Evolutionary conservation across 2,113 vertebrate genomes (phyloP).

Genomic region (Oxyruncus cristatus): DNA sequence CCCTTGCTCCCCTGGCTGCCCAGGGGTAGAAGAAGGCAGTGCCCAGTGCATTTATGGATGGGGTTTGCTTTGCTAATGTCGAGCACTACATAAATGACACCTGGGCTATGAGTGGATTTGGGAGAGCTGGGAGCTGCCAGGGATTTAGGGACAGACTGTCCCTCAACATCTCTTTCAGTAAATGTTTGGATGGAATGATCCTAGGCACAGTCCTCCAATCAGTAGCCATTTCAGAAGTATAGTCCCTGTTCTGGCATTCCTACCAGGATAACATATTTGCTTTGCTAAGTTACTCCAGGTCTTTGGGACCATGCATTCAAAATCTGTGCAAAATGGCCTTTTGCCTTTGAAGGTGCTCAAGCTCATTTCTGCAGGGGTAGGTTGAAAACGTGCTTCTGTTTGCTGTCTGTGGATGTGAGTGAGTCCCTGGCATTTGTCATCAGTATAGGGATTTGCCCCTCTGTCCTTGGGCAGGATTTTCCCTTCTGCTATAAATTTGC

Average conservation of each 20-base stretch:
- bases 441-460: slow-evolving; percentile 16
- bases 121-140: neutral
- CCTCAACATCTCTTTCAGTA: neutral
- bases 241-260: neutral
- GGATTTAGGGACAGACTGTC: neutral
- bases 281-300: neutral
- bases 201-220: neutral
- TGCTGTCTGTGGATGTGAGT: neutral
- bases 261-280: neutral
- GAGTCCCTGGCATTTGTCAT: neutral
- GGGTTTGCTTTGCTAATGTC: neutral
- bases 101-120: neutral
- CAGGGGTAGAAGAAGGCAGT: neutral
- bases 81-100: neutral
- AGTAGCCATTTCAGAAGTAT: neutral
- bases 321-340: neutral
- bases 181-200: neutral
- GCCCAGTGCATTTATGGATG: neutral
- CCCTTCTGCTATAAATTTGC: slow-evolving; percentile 40
- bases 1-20: neutral
- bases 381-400: neutral
- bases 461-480: slow-evolving; percentile 59
- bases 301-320: accelerated
- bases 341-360: neutral
- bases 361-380: neutral